Evolutionary conservation across 2,113 vertebrate genomes (phyloP), one percentile per base, ranked within the genome.

Genomic region (Origma solitaria): DNA sequence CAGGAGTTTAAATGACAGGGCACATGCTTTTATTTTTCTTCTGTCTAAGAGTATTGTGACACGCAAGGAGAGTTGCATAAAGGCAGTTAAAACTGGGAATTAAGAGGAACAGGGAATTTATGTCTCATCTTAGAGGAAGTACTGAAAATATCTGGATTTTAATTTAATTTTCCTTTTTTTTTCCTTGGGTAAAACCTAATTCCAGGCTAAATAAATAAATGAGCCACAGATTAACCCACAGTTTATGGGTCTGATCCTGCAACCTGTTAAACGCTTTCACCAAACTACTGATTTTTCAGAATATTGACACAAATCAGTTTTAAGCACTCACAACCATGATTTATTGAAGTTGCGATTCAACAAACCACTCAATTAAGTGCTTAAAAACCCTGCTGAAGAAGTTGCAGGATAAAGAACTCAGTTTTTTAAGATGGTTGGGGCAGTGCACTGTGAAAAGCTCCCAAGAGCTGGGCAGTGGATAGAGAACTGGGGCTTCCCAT

Each of bases 1-100:
- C 37, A 82, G 89, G 91, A 94, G 47, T 49, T 96, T 94, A 91
- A 96, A 83, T 77, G 77, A 84, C 76, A 71, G 61, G 51, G 57
- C 47, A 50, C 6, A 5, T 7, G 35, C 73, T 89, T 94, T 71
- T 86, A 71, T 92, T 93, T 92, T 90, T 95, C 79, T 86, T 94
- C 58, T 68, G 49, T 83, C 73, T 84, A 88, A 91, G 47, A 82
- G 51, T 65, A 90, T 62, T 64, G 47, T 95, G 90, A 95, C 88
- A 83, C 3, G 6, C 86, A 95, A 95, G 45, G 66, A 62, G 53
- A 78, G 54, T 62, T 90, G 51, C 69, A 94, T 71, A 94, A 88
- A 92, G 70, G 86, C 85, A 51, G 86, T 69, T 78, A 81, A 93
- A 96, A 61, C 38, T 21, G 31, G 42, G 79, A 44, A 87, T 81